Evolutionary conservation across 2,888 invertebrate species (phyloP).

Genomic region (Andrena hattorfiana): DNA sequence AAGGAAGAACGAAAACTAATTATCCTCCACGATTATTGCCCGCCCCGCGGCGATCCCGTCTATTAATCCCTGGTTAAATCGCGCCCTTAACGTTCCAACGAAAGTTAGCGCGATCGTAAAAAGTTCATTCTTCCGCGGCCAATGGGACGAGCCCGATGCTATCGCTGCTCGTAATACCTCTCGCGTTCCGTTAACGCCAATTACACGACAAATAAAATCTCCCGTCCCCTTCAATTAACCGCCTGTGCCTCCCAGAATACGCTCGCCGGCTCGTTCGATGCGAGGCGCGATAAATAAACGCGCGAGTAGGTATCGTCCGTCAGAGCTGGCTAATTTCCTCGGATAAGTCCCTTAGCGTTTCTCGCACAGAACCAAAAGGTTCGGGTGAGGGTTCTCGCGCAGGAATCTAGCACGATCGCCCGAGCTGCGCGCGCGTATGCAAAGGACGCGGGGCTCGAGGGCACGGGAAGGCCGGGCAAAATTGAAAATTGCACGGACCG

Average conservation of each 20-base stretch:
- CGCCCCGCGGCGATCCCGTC: not conserved
- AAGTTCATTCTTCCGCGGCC: not conserved
- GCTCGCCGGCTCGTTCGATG: conserved; percentile 1
- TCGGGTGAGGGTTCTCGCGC: conserved; percentile 10
- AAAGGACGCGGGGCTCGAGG: conserved; percentile 6
- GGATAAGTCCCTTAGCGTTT: not conserved
- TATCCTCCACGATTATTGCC: conserved; percentile 7
- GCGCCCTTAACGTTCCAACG: not conserved
- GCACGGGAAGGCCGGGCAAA: conserved; percentile 53
- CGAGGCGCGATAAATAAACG: conserved; percentile 11
- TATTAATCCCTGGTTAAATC: not conserved
- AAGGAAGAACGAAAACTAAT: not conserved
- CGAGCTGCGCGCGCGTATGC: not conserved
- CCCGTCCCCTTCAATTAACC: conserved; percentile 11
- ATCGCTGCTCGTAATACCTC: conserved; percentile 13
- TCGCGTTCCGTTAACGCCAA: conserved; percentile 17
- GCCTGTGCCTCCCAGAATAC: not conserved
- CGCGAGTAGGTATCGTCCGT: conserved; percentile 26
- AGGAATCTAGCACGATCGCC: not conserved
- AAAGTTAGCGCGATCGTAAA: conserved; percentile 19
- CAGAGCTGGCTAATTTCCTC: not conserved
- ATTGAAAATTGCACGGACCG: conserved; percentile 66
- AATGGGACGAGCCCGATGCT: conserved; percentile 15
- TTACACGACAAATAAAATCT: conserved; percentile 34
- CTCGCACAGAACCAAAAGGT: not conserved